phyloP scores from a whole-genome alignment of 2,113 vertebrate genomes.

The Burhinus bistriatus region DNA sequence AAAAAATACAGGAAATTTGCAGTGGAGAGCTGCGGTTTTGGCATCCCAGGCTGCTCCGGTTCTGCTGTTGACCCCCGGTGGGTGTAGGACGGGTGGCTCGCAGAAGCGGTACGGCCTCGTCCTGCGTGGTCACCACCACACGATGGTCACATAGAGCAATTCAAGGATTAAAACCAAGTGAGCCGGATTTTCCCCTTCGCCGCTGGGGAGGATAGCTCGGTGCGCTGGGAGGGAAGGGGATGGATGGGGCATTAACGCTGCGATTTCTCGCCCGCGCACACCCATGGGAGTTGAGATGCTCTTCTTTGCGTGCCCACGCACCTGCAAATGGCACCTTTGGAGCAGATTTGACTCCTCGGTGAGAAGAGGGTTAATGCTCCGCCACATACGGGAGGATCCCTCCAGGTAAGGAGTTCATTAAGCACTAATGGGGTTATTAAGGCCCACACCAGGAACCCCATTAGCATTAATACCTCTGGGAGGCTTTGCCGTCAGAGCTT shows the following conservation, averaged over 20 bases:
- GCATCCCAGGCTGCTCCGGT: rapidly evolving
- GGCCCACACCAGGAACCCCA: not conserved
- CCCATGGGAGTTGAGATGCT: rapidly evolving
- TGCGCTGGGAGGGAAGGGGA: not conserved
- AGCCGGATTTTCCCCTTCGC: rapidly evolving
- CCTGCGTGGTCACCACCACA: rapidly evolving
- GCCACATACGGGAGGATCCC: not conserved
- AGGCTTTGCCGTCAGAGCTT: not conserved
- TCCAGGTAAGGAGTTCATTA: not conserved
- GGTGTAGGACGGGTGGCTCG: not conserved
- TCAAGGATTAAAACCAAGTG: not conserved
- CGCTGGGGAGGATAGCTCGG: rapidly evolving
- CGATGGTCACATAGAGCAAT: rapidly evolving
- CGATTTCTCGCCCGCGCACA: rapidly evolving
- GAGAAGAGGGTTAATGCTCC: not conserved
- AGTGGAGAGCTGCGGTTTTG: rapidly evolving
- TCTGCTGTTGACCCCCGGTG: not conserved
- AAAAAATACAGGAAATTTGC: rapidly evolving
- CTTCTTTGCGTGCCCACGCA: not conserved
- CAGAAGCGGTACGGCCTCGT: rapidly evolving
- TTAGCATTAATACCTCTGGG: not conserved
- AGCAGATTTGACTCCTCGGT: not conserved
- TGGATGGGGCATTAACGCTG: not conserved
- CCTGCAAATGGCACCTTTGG: not conserved
- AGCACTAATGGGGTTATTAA: not conserved